Evolutionary conservation across 2,113 vertebrate genomes (phyloP), one percentile per base, ranked within the genome.

Genomic region (Candoia aspera): DNA sequence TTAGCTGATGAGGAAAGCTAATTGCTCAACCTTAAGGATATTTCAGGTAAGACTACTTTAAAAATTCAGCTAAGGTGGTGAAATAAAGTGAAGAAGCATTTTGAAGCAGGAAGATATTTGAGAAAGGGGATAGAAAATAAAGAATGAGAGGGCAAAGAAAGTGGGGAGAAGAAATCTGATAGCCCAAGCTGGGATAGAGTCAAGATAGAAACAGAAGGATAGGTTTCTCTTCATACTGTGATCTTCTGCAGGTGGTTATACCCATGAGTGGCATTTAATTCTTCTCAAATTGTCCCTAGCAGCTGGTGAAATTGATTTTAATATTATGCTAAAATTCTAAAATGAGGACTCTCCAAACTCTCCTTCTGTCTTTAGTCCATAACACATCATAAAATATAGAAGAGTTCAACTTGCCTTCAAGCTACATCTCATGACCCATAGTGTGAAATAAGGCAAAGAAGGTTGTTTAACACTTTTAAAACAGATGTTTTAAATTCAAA

Each of bases 401-500:
- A 83, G 85, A 8, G 92, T 60, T 85, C 19, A 6, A 90, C 92
- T 83, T 68, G 55, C 91, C 83, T 94, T 49, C 85, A 89, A 92
- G 89, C 85, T 53, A 89, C 59, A 49, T 33, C 93, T 94, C 0
- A 0, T 46, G 91, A 90, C 53, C 83, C 88, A 68, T 46, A 89
- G 87, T 37, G 26, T 13, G 55, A 85, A 0, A 55, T 90, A 93
- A 95, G 88, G 95, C 85, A 93, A 86, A 94, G 92, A 93, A 90
- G 83, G 26, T 23, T 11, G 26, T 95, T 95, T 91, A 92, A 90
- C 79, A 91, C 64, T 89, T 91, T 87, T 13, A 92, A 55, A 88
- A 85, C 79, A 84, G 62, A 55, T 92, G n/a, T 88, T 89, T 96
- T 95, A 90, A 89, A 94, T 92, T 94, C 92, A 95, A 84, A 29